Percentiles rank a stretch among this genome's conserved stretches.
phyloP scores from a whole-genome alignment of 2,888 invertebrate species.

The Hesperia comma region DNA sequence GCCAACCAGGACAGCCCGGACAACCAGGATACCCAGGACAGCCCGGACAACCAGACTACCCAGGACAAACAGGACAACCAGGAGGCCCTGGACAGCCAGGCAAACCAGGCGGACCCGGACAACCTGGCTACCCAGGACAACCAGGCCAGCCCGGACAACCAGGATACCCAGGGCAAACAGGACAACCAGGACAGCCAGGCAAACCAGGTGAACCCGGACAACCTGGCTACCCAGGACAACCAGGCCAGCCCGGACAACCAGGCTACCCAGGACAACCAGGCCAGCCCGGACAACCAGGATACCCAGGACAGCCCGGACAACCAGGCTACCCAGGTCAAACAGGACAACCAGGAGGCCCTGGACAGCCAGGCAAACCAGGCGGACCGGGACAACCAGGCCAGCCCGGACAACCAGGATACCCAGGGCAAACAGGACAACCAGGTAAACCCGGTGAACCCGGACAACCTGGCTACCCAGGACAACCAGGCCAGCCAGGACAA shows the following conservation, averaged over 20 bases:
- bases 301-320: conserved; percentile 40
- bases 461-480: not conserved
- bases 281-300: conserved; percentile 39
- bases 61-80: conserved; percentile 38
- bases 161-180: conserved; percentile 44
- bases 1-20: conserved; percentile 50
- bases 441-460: not conserved
- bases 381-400: conserved; percentile 29
- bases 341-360: conserved; percentile 40
- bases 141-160: conserved; percentile 47
- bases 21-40: conserved; percentile 42
- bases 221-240: conserved; percentile 40
- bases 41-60: conserved; percentile 50
- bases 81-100: conserved; percentile 42
- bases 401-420: conserved; percentile 45
- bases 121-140: conserved; percentile 53
- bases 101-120: conserved; percentile 55
- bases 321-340: conserved; percentile 39
- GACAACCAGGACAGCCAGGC: conserved; percentile 45
- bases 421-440: conserved; percentile 50
- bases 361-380: conserved; percentile 43
- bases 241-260: conserved; percentile 44
- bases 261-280: conserved; percentile 55
- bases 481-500: not conserved
- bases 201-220: conserved; percentile 43